phyloP scores from a whole-genome alignment of 2,797 vertebrate genomes.

The Fratercula arctica region DNA sequence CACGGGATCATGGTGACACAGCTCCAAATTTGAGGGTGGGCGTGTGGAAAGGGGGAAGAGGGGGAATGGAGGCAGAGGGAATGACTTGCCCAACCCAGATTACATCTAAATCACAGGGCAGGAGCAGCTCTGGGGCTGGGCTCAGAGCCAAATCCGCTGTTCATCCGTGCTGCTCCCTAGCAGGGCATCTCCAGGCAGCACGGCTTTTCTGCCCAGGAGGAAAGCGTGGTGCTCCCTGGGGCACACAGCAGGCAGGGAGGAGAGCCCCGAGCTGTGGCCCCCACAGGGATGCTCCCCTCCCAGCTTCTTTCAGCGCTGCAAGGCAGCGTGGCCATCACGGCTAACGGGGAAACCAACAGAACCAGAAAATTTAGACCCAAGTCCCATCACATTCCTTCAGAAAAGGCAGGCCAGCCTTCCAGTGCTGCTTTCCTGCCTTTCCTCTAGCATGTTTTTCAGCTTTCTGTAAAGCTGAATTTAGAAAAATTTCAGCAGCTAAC shows the following conservation, averaged over 20 bases:
- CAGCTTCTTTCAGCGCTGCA: not conserved
- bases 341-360: not conserved
- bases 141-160: not conserved
- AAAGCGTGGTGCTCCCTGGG: not conserved
- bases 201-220: not conserved
- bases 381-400: not conserved
- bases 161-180: not conserved
- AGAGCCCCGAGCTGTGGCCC: not conserved
- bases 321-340: fast-evolving
- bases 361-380: not conserved
- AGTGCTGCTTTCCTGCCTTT: not conserved
- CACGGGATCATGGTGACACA: not conserved
- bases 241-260: fast-evolving
- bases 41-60: not conserved
- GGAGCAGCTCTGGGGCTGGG: not conserved
- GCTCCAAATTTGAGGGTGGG: not conserved
- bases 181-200: not conserved
- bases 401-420: not conserved
- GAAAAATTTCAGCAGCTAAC: not conserved
- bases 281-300: not conserved
- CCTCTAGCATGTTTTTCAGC: not conserved
- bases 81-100: conserved; percentile 14
- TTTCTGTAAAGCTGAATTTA: not conserved
- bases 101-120: conserved; percentile 15
- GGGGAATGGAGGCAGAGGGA: not conserved